A percentile compares a stretch with the other conserved stretches of the same genome.
phyloP scores from a whole-genome alignment of 2,113 vertebrate genomes.

The Indicator maculatus region DNA sequence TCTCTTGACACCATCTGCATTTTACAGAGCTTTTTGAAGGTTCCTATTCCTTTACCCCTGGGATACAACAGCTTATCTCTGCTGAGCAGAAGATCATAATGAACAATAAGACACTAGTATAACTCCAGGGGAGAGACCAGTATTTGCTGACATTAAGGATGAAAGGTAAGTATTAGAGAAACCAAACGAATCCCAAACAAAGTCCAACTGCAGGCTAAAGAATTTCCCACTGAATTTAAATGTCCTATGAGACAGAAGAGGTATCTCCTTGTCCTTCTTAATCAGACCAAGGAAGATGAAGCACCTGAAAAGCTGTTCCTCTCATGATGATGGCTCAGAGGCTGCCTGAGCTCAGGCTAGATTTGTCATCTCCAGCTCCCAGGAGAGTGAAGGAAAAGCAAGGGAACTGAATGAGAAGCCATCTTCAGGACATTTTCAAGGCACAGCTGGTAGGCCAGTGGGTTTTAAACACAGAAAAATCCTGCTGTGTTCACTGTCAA shows the following conservation, averaged over 20 bases:
- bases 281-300: background rate
- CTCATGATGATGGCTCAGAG: background rate
- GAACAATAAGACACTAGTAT: background rate
- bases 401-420: background rate
- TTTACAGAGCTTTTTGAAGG: conserved; percentile 3
- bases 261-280: background rate
- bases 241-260: background rate
- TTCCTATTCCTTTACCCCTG: background rate
- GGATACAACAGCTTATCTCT: conserved; percentile 47
- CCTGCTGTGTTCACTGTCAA: background rate
- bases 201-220: background rate
- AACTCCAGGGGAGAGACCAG: conserved; percentile 8
- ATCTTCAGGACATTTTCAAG: background rate
- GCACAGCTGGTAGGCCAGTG: background rate
- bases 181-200: background rate
- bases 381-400: background rate
- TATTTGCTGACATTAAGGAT: background rate
- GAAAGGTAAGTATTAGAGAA: conserved; percentile 1
- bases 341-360: background rate
- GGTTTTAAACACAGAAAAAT: background rate
- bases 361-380: background rate
- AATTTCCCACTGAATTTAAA: background rate
- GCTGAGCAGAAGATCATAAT: background rate
- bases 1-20: background rate
- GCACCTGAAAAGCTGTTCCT: background rate